These are phyloP conservation scores for Zenarchopterus dispar DNA, from an alignment of 2,797 vertebrate genomes.

Conservation along the genomic window DNA sequence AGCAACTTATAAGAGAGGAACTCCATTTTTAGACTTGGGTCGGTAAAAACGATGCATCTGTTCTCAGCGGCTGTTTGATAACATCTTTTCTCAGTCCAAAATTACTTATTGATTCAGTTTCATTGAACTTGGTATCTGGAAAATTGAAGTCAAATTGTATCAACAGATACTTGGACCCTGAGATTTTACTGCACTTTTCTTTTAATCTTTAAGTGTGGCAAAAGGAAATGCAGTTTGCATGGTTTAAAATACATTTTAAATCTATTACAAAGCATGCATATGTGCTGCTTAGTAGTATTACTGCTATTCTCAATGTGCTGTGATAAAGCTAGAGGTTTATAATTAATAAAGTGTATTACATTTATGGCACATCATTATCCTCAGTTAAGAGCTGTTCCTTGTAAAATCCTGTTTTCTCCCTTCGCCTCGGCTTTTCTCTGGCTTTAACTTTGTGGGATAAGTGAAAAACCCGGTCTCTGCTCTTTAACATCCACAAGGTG, in stretches of 20 bases:
- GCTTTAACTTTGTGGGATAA: conserved; percentile 47
- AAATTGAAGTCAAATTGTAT: conserved; percentile 76
- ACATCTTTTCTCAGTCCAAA: conserved; percentile 78
- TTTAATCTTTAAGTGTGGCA: conserved; percentile 10
- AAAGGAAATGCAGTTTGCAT: conserved; percentile 12
- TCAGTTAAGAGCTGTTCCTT: conserved; percentile 9
- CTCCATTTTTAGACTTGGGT: conserved; percentile 44
- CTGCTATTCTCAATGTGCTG: too few species aligned
- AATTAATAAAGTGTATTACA: conserved; percentile 1
- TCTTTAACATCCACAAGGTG: conserved; percentile 65
- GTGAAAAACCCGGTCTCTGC: conserved; percentile 49
- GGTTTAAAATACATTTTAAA: conserved; percentile 2
- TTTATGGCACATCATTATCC: neutral
- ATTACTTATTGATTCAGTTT: conserved; percentile 85
- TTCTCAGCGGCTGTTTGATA: conserved; percentile 61
- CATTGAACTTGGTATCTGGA: conserved; percentile 72
- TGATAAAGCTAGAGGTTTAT: too few species aligned
- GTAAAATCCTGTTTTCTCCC: conserved; percentile 14
- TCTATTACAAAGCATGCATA: neutral
- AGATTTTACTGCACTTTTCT: conserved; percentile 11
- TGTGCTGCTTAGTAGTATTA: neutral
- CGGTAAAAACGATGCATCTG: conserved; percentile 53
- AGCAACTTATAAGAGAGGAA: conserved; percentile 28
- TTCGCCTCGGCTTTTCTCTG: conserved; percentile 5
- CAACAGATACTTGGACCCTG: conserved; percentile 25